These are phyloP conservation scores for Adelphocoris suturalis DNA, from an alignment of 2,888 invertebrate species.

Conservation along the genomic window DNA sequence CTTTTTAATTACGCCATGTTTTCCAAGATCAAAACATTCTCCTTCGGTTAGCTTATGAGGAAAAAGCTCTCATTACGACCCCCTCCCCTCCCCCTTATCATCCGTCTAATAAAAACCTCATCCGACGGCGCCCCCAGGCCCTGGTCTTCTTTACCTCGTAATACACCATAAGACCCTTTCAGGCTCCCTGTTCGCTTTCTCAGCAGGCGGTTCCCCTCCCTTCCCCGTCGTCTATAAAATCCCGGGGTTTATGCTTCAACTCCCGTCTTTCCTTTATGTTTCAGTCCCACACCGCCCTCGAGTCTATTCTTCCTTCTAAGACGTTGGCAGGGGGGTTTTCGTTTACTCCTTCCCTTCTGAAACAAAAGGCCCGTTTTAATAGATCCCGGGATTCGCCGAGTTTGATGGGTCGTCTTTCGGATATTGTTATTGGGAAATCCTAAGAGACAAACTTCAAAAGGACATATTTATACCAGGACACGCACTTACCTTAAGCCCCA, in stretches of 20 bases:
- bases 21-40: not conserved
- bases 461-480: too few relatives aligned
- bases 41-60: constrained; percentile 3
- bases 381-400: not conserved
- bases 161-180: constrained; percentile 22
- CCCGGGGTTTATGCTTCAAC: constrained; percentile 7
- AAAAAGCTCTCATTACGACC: constrained; percentile 32
- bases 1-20: constrained; percentile 8
- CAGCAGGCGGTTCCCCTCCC: constrained; percentile 9
- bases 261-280: constrained; percentile 20
- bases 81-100: not conserved
- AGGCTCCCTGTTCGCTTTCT: constrained; percentile 1
- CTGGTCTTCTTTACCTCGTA: not conserved
- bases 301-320: constrained; percentile 15
- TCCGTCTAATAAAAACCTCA: constrained; percentile 24
- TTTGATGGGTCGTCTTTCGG: constrained; percentile 4
- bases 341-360: not conserved
- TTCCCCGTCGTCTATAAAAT: not conserved
- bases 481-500: too few relatives aligned
- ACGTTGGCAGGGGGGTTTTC: not conserved
- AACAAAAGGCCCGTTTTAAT: not conserved
- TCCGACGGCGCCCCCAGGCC: constrained; percentile 19
- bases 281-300: not conserved
- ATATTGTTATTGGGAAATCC: not conserved
- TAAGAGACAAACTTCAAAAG: too few relatives aligned